A percentile compares a stretch with the other conserved stretches of the same genome.
Evolutionary conservation across 2,888 invertebrate genomes (phyloP).

Genomic region (Drosophila bunnanda): DNA sequence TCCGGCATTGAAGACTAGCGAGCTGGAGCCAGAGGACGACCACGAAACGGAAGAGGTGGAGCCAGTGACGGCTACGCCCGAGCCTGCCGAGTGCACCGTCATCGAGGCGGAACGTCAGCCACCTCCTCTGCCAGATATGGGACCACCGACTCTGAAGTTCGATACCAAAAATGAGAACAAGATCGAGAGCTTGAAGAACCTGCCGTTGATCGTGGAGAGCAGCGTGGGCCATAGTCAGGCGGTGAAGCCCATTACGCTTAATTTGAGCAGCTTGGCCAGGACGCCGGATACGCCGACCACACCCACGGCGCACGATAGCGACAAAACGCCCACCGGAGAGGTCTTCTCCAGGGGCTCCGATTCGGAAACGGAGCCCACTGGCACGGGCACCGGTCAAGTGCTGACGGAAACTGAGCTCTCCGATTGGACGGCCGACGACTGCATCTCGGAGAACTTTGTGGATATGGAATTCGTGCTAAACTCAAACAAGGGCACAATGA

Average conservation of each 20-base stretch:
- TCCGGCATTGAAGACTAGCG: conserved; percentile 65
- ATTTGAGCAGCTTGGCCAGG: conserved; percentile 66
- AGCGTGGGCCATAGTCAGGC: conserved; percentile 69
- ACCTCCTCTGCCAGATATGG: conserved; percentile 73
- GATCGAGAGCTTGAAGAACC: conserved; percentile 83
- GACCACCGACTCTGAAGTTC: conserved; percentile 81
- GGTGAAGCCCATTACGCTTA: conserved; percentile 80
- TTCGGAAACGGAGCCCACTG: conserved; percentile 89
- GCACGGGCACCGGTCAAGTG: conserved; percentile 86
- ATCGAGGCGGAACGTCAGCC: conserved; percentile 66
- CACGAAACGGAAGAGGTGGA: conserved; percentile 71
- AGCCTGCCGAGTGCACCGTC: conserved; percentile 79
- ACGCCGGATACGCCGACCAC: conserved; percentile 66
- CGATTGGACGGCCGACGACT: conserved; percentile 94
- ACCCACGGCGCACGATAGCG: conserved; percentile 77
- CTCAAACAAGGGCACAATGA: conserved; percentile 85
- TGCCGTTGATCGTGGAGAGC: conserved; percentile 83
- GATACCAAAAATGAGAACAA: conserved; percentile 85
- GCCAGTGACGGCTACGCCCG: conserved; percentile 81
- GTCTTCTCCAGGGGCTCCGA: conserved; percentile 86
- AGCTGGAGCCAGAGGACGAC: conserved; percentile 65
- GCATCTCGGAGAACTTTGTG: conserved; percentile 90
- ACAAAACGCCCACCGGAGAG: conserved; percentile 84
- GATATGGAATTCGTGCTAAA: conserved; percentile 88
- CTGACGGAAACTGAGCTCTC: conserved; percentile 95